Percentiles rank a stretch among this genome's conserved stretches.
Conservation (phyloP, 2,888 invertebrate species). For the Diadromus collaris region DNA sequence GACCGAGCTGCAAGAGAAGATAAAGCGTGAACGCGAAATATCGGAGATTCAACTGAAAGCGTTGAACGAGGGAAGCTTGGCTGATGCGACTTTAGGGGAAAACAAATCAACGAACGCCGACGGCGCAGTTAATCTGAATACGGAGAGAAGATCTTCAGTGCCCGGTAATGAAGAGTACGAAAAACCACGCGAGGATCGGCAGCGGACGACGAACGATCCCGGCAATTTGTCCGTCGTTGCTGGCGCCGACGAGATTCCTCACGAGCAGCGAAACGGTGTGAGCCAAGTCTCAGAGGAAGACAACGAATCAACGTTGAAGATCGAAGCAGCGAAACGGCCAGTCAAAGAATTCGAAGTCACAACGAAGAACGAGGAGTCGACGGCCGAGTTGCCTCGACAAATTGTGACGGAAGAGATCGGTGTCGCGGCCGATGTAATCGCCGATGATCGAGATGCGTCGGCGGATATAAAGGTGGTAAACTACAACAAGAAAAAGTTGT, state of each 20-base stretch:
- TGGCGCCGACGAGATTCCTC: constrained; percentile 22
- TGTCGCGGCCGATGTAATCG: neutral
- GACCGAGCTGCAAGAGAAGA: constrained; percentile 62
- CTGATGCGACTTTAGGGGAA: constrained; percentile 29
- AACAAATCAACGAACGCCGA: constrained; percentile 27
- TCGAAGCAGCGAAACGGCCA: neutral
- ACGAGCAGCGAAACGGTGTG: constrained; percentile 37
- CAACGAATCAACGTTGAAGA: neutral
- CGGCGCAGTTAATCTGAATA: constrained; percentile 26
- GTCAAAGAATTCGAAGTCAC: neutral
- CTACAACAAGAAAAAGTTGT: constrained; percentile 82
- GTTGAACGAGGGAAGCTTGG: constrained; percentile 36
- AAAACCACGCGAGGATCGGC: constrained; percentile 25
- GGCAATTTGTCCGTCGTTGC: neutral
- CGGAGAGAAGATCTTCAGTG: constrained; percentile 11
- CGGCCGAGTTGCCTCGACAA: neutral
- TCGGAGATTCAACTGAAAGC: constrained; percentile 60
- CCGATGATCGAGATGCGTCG: neutral
- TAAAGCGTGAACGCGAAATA: constrained; percentile 63
- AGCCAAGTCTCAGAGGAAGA: neutral
- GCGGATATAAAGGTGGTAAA: constrained; percentile 64
- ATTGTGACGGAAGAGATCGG: constrained; percentile 21
- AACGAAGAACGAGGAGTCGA: constrained; percentile 9
- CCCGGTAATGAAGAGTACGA: constrained; percentile 29
- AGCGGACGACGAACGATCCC: constrained; percentile 2